These are phyloP conservation scores for Odontesthes bonariensis DNA, from an alignment of 2,113 vertebrate species.

Conservation along the genomic window DNA sequence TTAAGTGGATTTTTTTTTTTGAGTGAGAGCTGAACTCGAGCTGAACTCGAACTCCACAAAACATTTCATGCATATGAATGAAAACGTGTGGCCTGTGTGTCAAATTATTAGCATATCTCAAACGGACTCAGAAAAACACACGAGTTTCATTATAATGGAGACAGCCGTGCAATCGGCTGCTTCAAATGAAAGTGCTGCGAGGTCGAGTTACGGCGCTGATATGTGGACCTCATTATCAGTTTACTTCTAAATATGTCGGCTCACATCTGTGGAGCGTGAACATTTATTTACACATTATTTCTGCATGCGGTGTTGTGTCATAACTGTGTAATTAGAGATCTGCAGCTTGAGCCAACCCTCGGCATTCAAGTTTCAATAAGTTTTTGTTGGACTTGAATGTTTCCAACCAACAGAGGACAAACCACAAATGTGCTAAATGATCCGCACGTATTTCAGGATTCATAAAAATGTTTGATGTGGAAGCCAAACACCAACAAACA, in stretches of 20 bases:
- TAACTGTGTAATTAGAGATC: neutral
- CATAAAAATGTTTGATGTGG: too few relatives aligned
- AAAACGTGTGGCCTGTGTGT: neutral
- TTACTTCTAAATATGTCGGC: neutral
- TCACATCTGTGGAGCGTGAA: neutral
- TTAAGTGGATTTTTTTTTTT: neutral
- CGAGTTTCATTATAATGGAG: constrained; percentile 1
- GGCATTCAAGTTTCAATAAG: too few relatives aligned
- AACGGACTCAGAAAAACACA: neutral
- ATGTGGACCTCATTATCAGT: neutral
- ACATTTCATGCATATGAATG: constrained; percentile 40
- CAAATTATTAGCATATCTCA: constrained; percentile 30
- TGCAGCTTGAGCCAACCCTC: rapidly evolving
- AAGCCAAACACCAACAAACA: too few relatives aligned
- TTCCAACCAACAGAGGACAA: too few relatives aligned
- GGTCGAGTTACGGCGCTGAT: neutral
- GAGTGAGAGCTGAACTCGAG: constrained; percentile 2
- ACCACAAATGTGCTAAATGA: too few relatives aligned
- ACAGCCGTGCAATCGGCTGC: neutral
- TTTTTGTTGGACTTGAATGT: too few relatives aligned
- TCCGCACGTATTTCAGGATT: too few relatives aligned
- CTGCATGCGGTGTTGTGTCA: neutral
- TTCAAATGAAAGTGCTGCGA: neutral
- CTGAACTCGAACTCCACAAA: constrained; percentile 9
- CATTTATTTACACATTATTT: too few relatives aligned